Evolutionary conservation across 2,797 vertebrate species (phyloP).

Genomic region (Masticophis lateralis): DNA sequence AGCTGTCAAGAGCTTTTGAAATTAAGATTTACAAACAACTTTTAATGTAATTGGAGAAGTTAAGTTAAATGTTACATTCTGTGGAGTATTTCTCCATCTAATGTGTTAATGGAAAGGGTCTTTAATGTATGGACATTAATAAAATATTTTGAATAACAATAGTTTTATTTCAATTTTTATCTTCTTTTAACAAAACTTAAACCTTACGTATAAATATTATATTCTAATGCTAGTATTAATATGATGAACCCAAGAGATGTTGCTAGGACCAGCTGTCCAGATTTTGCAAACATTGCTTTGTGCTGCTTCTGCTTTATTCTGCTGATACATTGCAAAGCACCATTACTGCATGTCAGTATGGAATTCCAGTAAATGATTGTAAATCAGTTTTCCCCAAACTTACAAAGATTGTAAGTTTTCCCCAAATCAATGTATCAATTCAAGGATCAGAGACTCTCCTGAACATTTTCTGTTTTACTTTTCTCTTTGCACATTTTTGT

Average conservation of each 20-base stretch:
- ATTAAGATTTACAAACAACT: neutral
- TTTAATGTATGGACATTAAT: neutral
- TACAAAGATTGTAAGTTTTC: neutral
- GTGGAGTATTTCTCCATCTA: neutral
- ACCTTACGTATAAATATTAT: neutral
- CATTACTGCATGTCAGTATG: neutral
- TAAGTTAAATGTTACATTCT: neutral
- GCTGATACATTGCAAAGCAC: slow-evolving; percentile 28
- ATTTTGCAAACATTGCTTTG: neutral
- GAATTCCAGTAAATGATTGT: slow-evolving; percentile 24
- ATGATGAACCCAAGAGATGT: neutral
- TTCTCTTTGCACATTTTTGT: neutral
- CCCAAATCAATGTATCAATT: slow-evolving; percentile 14
- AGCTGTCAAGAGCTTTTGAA: neutral
- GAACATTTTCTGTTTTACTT: slow-evolving; percentile 3
- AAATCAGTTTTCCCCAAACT: neutral
- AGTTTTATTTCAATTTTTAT: neutral
- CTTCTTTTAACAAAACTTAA: neutral
- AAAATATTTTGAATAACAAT: neutral
- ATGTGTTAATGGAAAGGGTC: neutral
- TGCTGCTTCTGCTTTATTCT: neutral
- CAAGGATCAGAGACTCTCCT: slow-evolving; percentile 5
- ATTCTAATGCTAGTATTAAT: neutral
- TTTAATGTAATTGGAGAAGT: neutral
- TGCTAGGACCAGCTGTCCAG: neutral